A percentile compares a stretch with the other conserved stretches of the same genome.
Evolutionary conservation across 2,113 vertebrate species (phyloP).

Genomic region (Jaculus jaculus): DNA sequence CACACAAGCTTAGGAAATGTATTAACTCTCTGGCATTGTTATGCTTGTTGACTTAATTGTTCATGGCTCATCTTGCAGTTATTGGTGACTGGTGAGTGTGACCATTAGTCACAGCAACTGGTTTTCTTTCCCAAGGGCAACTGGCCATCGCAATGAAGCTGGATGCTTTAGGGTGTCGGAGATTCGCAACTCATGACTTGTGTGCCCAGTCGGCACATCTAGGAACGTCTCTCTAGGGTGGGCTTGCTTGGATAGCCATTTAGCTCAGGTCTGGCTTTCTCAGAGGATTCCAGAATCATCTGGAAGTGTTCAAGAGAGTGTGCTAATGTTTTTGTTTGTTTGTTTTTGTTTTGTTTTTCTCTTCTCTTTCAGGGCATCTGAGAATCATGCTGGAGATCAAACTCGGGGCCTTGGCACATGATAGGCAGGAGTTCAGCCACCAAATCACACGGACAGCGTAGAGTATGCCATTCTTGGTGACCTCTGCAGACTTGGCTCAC

Average conservation of each 20-base stretch:
- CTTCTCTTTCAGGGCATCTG: no score
- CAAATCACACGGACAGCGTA: neutral
- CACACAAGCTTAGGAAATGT: neutral
- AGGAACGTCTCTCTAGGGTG: neutral
- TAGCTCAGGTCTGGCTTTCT: neutral
- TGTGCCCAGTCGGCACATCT: neutral
- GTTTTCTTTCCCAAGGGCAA: constrained; percentile 11
- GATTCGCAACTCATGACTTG: neutral
- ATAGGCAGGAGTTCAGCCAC: neutral
- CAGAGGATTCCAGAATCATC: neutral
- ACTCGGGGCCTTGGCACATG: neutral
- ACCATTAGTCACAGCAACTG: neutral
- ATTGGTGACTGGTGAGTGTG: neutral
- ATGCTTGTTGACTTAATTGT: neutral
- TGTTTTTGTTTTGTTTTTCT: no score
- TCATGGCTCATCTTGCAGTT: neutral
- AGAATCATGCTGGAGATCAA: neutral
- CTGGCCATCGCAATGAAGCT: neutral
- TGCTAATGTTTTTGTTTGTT: no score
- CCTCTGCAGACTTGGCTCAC: neutral
- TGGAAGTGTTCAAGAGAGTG: neutral
- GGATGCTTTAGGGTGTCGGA: neutral
- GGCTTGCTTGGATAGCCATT: neutral
- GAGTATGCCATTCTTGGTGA: neutral
- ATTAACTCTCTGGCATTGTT: neutral